Evolutionary conservation across 2,797 vertebrate species (phyloP).

Genomic region (Falco peregrinus): DNA sequence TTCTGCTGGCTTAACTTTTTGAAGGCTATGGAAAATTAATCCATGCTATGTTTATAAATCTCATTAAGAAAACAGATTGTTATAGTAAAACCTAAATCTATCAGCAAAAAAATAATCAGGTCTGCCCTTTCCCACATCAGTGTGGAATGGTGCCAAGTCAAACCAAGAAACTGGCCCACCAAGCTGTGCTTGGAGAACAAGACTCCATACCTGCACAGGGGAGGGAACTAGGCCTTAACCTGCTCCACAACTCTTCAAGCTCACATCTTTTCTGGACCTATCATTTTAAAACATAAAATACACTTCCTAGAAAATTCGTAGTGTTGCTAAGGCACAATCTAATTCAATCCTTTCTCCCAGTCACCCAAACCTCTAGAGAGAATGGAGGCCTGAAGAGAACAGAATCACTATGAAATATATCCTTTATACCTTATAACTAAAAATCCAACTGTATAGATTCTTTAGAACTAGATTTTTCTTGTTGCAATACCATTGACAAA

Average conservation of each 20-base stretch:
- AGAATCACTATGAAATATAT: conserved; percentile 3
- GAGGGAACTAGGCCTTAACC: not conserved
- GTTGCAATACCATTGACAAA: conserved; percentile 18
- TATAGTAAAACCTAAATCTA: not conserved
- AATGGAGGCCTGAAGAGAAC: conserved; percentile 33
- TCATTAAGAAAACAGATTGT: not conserved
- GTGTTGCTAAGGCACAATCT: not conserved
- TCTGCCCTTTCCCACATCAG: rapidly evolving
- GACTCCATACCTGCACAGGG: not conserved
- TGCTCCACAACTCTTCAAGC: not conserved
- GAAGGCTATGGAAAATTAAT: not conserved
- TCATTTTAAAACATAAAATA: not conserved
- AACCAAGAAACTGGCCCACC: not conserved
- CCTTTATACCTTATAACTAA: conserved; percentile 42
- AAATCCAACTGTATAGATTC: conserved; percentile 14
- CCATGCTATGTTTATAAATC: not conserved
- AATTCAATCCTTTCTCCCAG: conserved; percentile 21
- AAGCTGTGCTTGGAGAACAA: not conserved
- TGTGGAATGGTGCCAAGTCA: not conserved
- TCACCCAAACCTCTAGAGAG: conserved; percentile 13
- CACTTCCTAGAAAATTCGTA: not conserved
- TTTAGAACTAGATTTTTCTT: conserved; percentile 45
- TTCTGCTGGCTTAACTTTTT: not conserved
- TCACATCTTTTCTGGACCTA: not conserved
- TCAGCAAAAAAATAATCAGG: not conserved